Base-by-base conservation (phyloP, 2,113 vertebrate genomes). In the Rhynchomys soricoides region DNA sequence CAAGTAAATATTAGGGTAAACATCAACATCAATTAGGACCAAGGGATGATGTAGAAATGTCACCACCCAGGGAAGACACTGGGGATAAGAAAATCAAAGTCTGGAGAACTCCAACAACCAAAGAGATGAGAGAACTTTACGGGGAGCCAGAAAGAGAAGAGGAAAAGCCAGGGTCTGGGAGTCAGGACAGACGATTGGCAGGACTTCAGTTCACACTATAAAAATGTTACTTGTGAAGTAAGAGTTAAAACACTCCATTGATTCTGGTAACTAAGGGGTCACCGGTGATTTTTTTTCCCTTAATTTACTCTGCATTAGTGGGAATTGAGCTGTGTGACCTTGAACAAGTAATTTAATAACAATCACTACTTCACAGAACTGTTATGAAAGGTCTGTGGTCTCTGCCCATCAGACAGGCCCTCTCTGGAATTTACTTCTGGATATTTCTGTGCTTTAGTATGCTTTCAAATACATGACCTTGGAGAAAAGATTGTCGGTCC, bases 291-390 rank as follows among this genome's bases (percentile, higher is more conserved):
- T 94, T 64, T 62, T 29, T 85, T 62, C 59, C 21, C 17, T 40
- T 86, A 22, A 62, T 40, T 91, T 90, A 55, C 31, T 92, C 40
- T 74, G 81, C 48, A 55, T 40, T 66, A 31, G 29, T 79, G 70
- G 74, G 77, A 93, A 71, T 66, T 93, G 45, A 82, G 59, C 62
- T 87, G 8, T 79, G 70, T 83, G 78, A 85, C 70, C 43, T 79
- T 83, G 71, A 95, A 66, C 24, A 94, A 90, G 37, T 55, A 89
- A 79, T 92, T 96, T 92, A 95, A 92, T 95, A 93, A 77, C 48
- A 90, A 92, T 62, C 12, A 17, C 57, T 50, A 70, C 29, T 86
- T 70, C 57, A 95, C 48, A 74, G 77, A 93, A 13, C 64, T 97
- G 43, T 81, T 86, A 21, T 62, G 59, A 89, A 82, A 95, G 34